These are phyloP conservation scores for Antidorcas marsupialis DNA, from an alignment of 2,113 vertebrate genomes.

Conservation along the genomic window DNA sequence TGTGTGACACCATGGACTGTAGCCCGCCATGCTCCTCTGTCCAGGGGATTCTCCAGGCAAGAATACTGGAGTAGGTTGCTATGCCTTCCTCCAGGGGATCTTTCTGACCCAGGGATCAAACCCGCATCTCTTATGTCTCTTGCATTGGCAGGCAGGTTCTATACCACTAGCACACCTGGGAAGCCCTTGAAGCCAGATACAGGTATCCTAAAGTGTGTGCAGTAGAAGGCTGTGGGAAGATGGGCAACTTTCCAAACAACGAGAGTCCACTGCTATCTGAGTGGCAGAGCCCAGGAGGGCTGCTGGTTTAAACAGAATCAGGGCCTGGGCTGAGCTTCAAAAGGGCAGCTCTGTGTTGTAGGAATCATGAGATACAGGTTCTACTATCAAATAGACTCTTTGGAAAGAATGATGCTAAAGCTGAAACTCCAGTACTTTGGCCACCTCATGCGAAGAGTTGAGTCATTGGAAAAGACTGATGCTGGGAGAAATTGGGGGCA, in stretches of 20 bases:
- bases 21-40: rapidly evolving
- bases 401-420: too few relatives aligned
- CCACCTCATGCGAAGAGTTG: too few relatives aligned
- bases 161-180: background rate
- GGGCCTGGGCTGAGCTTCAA: background rate
- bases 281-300: background rate
- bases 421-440: too few relatives aligned
- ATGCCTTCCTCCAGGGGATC: background rate
- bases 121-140: rapidly evolving
- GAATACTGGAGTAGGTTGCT: background rate
- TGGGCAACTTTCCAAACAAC: too few relatives aligned
- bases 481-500: too few relatives aligned
- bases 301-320: background rate
- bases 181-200: background rate
- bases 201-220: background rate
- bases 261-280: background rate
- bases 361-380: background rate
- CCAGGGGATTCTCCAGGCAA: background rate
- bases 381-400: too few relatives aligned
- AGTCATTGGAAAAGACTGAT: too few relatives aligned
- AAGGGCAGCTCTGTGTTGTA: background rate
- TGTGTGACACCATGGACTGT: rapidly evolving
- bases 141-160: background rate
- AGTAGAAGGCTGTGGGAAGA: background rate
- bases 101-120: background rate